Evolutionary conservation across 2,113 vertebrate species (phyloP).

Genomic region (Toxotes chatareus): DNA sequence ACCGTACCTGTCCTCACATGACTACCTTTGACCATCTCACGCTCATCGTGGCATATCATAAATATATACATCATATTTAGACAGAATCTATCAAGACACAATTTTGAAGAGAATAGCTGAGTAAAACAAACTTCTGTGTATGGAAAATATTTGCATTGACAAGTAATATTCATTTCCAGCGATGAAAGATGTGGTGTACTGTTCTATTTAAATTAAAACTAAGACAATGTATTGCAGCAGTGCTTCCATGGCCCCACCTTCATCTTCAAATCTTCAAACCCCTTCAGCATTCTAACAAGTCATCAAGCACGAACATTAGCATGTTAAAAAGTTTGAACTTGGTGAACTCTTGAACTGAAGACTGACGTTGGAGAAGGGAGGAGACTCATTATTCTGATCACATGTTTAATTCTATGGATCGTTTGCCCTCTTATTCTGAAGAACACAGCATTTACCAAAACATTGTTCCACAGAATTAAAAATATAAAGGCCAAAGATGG

Average conservation of each 20-base stretch:
- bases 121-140: not conserved
- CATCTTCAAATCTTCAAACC: too few species aligned
- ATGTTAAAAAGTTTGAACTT: not conserved
- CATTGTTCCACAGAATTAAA: not conserved
- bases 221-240: not conserved
- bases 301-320: too few species aligned
- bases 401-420: not conserved
- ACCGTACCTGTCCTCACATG: not conserved
- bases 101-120: not conserved
- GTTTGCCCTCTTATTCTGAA: not conserved
- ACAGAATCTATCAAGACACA: not conserved
- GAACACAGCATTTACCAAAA: not conserved
- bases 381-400: too few species aligned
- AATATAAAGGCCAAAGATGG: conserved; percentile 19
- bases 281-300: not conserved
- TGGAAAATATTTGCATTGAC: not conserved
- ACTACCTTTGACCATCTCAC: not conserved
- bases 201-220: not conserved
- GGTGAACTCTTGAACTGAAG: not conserved
- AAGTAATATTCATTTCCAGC: not conserved
- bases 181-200: not conserved
- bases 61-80: not conserved
- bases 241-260: not conserved
- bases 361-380: not conserved
- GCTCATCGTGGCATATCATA: not conserved